Percentiles rank a stretch among this genome's conserved stretches.
Evolutionary conservation across 2,888 invertebrate species (phyloP).

Genomic region (Camponotus fellah): DNA sequence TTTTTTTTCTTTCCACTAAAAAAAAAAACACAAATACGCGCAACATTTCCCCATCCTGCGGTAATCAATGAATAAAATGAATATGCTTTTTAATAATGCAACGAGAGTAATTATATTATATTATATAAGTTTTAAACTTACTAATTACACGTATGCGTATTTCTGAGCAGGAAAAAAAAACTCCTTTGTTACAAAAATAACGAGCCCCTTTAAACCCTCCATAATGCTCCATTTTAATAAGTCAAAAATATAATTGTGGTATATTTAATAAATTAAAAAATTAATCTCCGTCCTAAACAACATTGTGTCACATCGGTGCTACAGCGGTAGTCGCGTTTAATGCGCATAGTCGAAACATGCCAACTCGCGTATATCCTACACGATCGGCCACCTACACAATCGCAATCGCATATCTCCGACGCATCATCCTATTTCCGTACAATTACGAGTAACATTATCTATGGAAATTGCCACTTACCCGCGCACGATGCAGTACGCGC

Average conservation of each 20-base stretch:
- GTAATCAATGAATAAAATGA: background rate
- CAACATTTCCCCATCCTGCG: slow-evolving; percentile 2
- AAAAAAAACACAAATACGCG: slow-evolving; percentile 13
- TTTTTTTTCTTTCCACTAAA: slow-evolving; percentile 2
- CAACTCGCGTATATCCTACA: slow-evolving; percentile 17
- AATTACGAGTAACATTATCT: slow-evolving; percentile 57
- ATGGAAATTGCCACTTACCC: slow-evolving; percentile 55
- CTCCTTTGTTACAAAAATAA: background rate
- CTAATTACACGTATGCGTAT: background rate
- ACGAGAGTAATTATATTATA: background rate
- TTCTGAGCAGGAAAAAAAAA: background rate
- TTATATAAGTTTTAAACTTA: background rate
- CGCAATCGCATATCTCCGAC: slow-evolving; percentile 51
- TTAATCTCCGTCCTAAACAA: background rate
- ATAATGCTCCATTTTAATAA: background rate
- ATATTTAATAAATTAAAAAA: background rate
- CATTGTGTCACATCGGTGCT: background rate
- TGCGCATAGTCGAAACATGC: slow-evolving; percentile 15
- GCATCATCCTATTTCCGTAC: slow-evolving; percentile 57
- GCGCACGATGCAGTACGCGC: slow-evolving; percentile 18
- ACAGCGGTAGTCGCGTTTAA: slow-evolving; percentile 5
- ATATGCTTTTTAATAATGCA: background rate
- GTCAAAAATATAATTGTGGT: background rate
- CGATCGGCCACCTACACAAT: slow-evolving; percentile 23
- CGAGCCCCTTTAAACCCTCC: background rate